These are phyloP conservation scores for Drosophila tanythrix DNA, from an alignment of 2,888 invertebrate species.

Conservation along the genomic window DNA sequence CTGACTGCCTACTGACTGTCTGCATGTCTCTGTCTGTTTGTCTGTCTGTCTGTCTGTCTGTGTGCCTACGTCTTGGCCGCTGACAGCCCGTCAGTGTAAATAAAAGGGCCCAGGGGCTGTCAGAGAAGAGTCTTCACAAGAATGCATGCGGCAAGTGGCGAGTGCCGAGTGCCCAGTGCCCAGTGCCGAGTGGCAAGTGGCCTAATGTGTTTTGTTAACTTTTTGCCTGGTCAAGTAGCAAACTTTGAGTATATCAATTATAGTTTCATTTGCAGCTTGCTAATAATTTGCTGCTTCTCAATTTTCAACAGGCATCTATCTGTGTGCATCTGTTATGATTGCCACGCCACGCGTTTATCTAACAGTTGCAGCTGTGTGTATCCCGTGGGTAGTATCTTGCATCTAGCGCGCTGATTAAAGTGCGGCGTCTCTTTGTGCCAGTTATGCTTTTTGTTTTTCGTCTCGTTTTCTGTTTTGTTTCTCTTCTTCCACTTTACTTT, in stretches of 20 bases:
- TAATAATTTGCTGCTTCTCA: constrained; percentile 11
- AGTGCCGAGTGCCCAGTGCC: constrained; percentile 52
- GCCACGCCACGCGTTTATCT: constrained; percentile 30
- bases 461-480: constrained; percentile 16
- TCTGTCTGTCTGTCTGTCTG: constrained; percentile 31
- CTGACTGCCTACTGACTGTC: constrained; percentile 45
- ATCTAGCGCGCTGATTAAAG: constrained; percentile 32
- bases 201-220: constrained; percentile 53
- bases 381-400: constrained; percentile 13
- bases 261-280: not conserved
- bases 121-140: constrained; percentile 45
- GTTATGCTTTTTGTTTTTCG: constrained; percentile 14
- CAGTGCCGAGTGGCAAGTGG: constrained; percentile 51
- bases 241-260: constrained; percentile 53
- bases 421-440: constrained; percentile 27
- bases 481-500: constrained; percentile 38
- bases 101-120: constrained; percentile 58
- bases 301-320: constrained; percentile 2
- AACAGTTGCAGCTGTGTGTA: constrained; percentile 34
- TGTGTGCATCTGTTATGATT: constrained; percentile 24
- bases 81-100: constrained; percentile 71
- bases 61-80: constrained; percentile 75
- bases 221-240: constrained; percentile 20
- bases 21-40: constrained; percentile 9
- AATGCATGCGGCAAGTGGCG: constrained; percentile 56